Evolutionary conservation across 2,113 vertebrate species (phyloP), one percentile per base, ranked within the genome.

Genomic region (Varanus salvator): DNA sequence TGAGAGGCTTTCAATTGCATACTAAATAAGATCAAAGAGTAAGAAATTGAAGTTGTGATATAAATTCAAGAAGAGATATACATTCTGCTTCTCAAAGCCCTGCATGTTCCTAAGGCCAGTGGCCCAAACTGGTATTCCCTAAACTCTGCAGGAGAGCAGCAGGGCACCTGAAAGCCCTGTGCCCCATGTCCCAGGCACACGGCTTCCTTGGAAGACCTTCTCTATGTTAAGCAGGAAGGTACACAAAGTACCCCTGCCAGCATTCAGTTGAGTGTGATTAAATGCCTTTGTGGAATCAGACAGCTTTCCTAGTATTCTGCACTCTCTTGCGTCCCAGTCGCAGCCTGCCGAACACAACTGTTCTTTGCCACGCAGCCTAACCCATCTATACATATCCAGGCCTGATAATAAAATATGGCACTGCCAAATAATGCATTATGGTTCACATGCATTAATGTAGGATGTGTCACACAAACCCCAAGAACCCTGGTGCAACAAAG

Each of bases 11-110:
- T 44, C 74, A 89, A 29, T 89, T 85, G 57, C 31, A 69, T 85
- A 54, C 64, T 85, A 54, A 57, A 17, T 81, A 80, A 81, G 60
- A 72, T 89, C 60, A 78, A 89, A 89, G 48, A 34, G 44, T 29
- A 54, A 68, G 44, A 23, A 69, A 85, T 89, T 89, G 84, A 78
- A 23, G 52, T 89, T 50, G 38, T 48, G 29, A 15, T 34, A 29
- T 64, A 69, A 74, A 85, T 19, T 84, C n/a, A 54, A 89, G 31
- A 29, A 78, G 75, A 69, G 8, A n/a, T 64, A 4, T 6, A 77
- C 25, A 66, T 64, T 48, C 11, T 64, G 23, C 19, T 75, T 75
- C 54, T 23, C 25, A 83, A 76, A 74, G 50, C 15, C 48, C 52
- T 84, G 54, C 54, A 60, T 25, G n/a, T 12, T 89, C 23, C 38